Evolutionary conservation across 2,888 invertebrate genomes (phyloP).

Genomic region (Lymantria dispar): DNA sequence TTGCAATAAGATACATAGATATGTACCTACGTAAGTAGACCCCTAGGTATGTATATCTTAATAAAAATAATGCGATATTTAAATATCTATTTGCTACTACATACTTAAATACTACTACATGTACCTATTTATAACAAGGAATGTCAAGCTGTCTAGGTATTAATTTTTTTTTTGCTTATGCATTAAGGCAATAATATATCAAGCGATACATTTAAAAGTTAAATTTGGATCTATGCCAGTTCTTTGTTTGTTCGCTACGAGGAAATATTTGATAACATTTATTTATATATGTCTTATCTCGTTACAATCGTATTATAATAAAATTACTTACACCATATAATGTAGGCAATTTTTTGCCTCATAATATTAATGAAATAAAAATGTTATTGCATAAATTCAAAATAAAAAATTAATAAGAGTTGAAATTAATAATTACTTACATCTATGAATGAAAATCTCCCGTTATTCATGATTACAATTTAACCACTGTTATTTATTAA

Average conservation of each 20-base stretch:
- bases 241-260: conserved; percentile 33
- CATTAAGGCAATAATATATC: not conserved
- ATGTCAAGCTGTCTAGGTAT: not conserved
- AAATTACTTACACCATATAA: not conserved
- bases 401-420: not conserved
- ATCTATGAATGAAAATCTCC: conserved; percentile 26
- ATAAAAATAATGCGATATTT: not conserved
- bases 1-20: not conserved
- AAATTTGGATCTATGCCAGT: conserved; percentile 36
- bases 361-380: too few species aligned
- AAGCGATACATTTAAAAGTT: conserved; percentile 23
- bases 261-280: conserved; percentile 22
- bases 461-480: conserved; percentile 30
- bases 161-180: not conserved
- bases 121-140: too few species aligned
- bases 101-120: too few species aligned
- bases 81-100: too few species aligned
- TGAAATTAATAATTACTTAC: conserved; percentile 16
- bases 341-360: too few species aligned
- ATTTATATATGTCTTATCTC: conserved; percentile 10
- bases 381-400: too few species aligned
- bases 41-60: not conserved
- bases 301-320: conserved; percentile 1
- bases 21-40: not conserved
- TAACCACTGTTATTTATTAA: conserved; percentile 23